Percentiles rank a stretch among this genome's conserved stretches.
Evolutionary conservation across 2,797 vertebrate genomes (phyloP).

Genomic region (Catostomus latipinnis): DNA sequence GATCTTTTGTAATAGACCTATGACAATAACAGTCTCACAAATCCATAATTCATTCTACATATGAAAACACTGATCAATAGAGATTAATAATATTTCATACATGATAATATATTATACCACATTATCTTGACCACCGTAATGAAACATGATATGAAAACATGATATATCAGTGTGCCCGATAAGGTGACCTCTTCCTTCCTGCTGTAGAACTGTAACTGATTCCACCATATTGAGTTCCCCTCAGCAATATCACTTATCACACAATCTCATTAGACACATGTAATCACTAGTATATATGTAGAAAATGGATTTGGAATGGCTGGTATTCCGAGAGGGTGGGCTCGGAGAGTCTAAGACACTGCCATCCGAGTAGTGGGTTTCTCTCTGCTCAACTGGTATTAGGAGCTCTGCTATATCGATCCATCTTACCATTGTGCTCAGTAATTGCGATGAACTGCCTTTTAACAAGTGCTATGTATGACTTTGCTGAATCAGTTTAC

Average conservation of each 20-base stretch:
- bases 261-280: constrained; percentile 77
- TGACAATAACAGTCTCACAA: too few relatives aligned
- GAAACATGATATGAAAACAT: constrained; percentile 59
- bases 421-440: constrained; percentile 72
- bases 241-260: constrained; percentile 76
- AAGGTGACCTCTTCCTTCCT: constrained; percentile 76
- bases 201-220: constrained; percentile 69
- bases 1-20: too few relatives aligned
- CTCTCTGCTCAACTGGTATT: constrained; percentile 73
- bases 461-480: constrained; percentile 81
- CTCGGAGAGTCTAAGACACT: constrained; percentile 67
- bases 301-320: constrained; percentile 80
- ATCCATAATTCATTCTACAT: too few relatives aligned
- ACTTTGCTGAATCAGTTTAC: constrained; percentile 79
- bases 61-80: too few relatives aligned
- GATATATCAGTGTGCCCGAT: constrained; percentile 73
- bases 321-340: constrained; percentile 76
- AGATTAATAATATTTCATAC: too few relatives aligned
- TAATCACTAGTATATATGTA: constrained; percentile 83
- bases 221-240: constrained; percentile 74
- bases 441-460: constrained; percentile 76
- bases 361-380: constrained; percentile 76
- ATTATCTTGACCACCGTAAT: constrained; percentile 20
- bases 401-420: constrained; percentile 80
- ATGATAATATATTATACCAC: neutral